Evolutionary conservation across 2,888 invertebrate genomes (phyloP).

Genomic region (Drosophila nr. perissopoda): DNA sequence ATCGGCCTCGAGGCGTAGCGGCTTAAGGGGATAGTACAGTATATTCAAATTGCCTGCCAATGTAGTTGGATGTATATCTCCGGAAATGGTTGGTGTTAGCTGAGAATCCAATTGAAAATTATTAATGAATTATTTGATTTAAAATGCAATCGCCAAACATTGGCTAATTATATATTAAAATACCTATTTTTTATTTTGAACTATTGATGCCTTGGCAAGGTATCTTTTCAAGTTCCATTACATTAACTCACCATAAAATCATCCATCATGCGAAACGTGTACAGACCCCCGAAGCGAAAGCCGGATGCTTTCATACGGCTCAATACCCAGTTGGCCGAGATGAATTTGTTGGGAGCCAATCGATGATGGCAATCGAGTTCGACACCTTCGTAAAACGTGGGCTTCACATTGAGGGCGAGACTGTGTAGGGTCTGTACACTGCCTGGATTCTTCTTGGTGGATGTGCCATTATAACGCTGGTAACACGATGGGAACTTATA

Average conservation of each 20-base stretch:
- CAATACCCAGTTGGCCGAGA: slow-evolving; percentile 80
- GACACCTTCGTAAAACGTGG: slow-evolving; percentile 83
- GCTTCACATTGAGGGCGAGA: slow-evolving; percentile 83
- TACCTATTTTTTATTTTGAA: no score
- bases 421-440: slow-evolving; percentile 82
- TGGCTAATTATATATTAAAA: not conserved
- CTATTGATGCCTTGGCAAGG: not conserved
- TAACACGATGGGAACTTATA: slow-evolving; percentile 80
- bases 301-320: slow-evolving; percentile 83
- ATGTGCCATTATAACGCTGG: slow-evolving; percentile 68
- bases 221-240: no score
- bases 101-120: slow-evolving; percentile 25
- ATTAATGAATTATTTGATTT: not conserved
- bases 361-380: slow-evolving; percentile 79
- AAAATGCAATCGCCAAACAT: not conserved
- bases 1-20: slow-evolving; percentile 73
- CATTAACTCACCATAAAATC: slow-evolving; percentile 78
- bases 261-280: slow-evolving; percentile 70
- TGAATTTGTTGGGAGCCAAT: slow-evolving; percentile 80
- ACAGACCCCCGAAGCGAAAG: slow-evolving; percentile 84
- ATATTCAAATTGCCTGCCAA: slow-evolving; percentile 83
- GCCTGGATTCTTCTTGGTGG: slow-evolving; percentile 82
- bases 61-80: slow-evolving; percentile 84
- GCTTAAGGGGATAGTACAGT: slow-evolving; percentile 80
- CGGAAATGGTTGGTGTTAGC: slow-evolving; percentile 83